Conservation (phyloP, 2,113 vertebrate genomes). For the Coregonus clupeaformis region DNA sequence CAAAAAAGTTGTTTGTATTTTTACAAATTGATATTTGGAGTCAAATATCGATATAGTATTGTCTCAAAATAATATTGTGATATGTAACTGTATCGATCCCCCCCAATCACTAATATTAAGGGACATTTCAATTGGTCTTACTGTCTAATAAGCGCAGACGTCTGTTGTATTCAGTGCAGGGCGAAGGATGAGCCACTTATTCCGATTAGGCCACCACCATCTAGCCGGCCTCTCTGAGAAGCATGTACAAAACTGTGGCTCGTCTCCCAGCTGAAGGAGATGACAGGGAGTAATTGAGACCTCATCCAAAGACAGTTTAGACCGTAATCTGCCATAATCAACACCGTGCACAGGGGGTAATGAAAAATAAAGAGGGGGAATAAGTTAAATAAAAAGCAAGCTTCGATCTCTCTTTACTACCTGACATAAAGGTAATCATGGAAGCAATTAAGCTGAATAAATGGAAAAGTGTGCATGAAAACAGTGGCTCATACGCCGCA, state of each 20-base stretch:
- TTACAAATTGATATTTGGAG: too few relatives aligned
- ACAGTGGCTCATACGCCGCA: conserved; percentile 1
- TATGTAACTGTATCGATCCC: too few relatives aligned
- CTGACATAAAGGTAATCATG: conserved; percentile 68
- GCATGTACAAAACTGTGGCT: neutral
- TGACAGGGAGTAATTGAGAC: conserved; percentile 33
- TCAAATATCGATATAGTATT: too few relatives aligned
- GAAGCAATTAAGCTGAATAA: conserved; percentile 63
- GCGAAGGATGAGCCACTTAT: neutral
- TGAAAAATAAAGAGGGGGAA: conserved; percentile 30
- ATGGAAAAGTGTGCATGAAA: conserved; percentile 22
- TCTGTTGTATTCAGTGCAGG: neutral
- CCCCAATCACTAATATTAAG: too few relatives aligned
- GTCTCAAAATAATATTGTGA: too few relatives aligned
- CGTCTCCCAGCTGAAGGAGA: neutral
- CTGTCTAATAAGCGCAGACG: neutral
- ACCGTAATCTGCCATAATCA: conserved; percentile 44
- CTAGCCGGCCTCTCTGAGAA: conserved; percentile 12
- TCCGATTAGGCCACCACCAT: neutral
- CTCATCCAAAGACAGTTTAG: conserved; percentile 49
- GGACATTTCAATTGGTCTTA: too few relatives aligned
- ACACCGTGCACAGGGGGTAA: conserved; percentile 30
- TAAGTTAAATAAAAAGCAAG: conserved; percentile 26
- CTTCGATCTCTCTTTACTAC: conserved; percentile 56
- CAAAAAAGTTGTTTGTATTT: too few relatives aligned